Evolutionary conservation across 2,797 vertebrate genomes (phyloP), one percentile per base, ranked within the genome.

Genomic region (Acanthurus lineatus): DNA sequence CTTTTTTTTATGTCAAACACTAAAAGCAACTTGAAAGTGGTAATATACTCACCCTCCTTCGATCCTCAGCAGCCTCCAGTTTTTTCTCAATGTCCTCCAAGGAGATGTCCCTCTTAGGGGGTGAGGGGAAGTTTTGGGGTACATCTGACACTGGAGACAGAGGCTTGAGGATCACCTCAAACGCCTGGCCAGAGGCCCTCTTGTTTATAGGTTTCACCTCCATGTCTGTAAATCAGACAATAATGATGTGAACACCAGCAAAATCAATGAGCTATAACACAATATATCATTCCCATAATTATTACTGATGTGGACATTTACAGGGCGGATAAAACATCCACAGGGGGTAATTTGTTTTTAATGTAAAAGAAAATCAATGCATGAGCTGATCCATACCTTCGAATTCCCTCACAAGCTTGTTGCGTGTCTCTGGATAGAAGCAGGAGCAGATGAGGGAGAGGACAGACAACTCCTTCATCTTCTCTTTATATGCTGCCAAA

Each of bases 381-480:
- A 12, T 54, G 22, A 60, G 69, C 22, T 44, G 40, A 77, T 69
- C 70, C 90, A 76, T 92, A 99, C 98, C 97, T 93, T 97, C 97
- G 84, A 97, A 98, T 86, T 99, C 96, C 78, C 94, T 95, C 86
- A 96, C 91, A 69, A 96, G 96, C 70, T 97, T 99, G 83, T 98
- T 97, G 73, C 96, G 97, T 15, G 96, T 87, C 91, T 99, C 97
- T n/a, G 97, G 96, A 93, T 98, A 97, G 93, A 99, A 98, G 94
- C 98, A 99, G 91, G 98, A 99, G 79, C 98, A 99, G 92, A 99
- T 97, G 89, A 99, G 96, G 0, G 98, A 99, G 86, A 99, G 93
- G 90, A 99, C 96, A 0, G 98, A 98, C 60, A 99, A 87, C 94
- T 99, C 98, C 97, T 99, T 99, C 98, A 99, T 99, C 95, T 99